Base-by-base conservation (phyloP, 2,888 invertebrate species). In the Nomada hirtipes region DNA sequence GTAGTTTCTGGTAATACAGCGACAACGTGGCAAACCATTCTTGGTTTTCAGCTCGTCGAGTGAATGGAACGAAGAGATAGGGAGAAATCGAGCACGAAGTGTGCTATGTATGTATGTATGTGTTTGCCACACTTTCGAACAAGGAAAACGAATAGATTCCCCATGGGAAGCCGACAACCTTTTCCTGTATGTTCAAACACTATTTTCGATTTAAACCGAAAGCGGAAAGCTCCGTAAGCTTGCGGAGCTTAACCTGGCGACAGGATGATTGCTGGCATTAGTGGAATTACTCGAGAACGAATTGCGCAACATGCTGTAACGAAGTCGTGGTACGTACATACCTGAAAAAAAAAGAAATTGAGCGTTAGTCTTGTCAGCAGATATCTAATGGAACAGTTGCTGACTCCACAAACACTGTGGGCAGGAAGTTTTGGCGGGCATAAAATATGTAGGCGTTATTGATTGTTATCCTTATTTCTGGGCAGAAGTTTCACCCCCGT, bases 211-310 rank as follows among this genome's bases (percentile, higher is more conserved):
- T 73, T 64, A 29, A 64, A 84, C 88, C 83, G 76, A 75, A 83
- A 83, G 79, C 77, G 82, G 86, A 90, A 90, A 88, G 90, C 90
- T 86, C 86, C 85, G 78, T 88, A 86, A 90, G 90, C 91, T 91
- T 91, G 90, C 88, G 82, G 84, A 89, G 91, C 92, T 92, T 92
- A 92, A 91, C 91, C 89, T 89, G 90, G 90, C 91, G 92, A 92
- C 92, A 92, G 91, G 91, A 92, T 91, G 91, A 92, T 92, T 92
- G 91, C 91, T 88, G 89, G 92, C 91, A 92, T 92, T 92, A 92
- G 90, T 89, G 90, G 90, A 91, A 92, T 92, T 92, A 92, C 91
- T 82, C 82, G 89, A 87, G 86, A 87, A 86, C 90, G 91, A 92
- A 92, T 91, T 90, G 90, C 89, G 86, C 79, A 81, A 85, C 86